Percentiles rank a stretch among this genome's conserved stretches.
Evolutionary conservation across 2,797 vertebrate genomes (phyloP).

Genomic region (Hoplostethus mediterraneus): DNA sequence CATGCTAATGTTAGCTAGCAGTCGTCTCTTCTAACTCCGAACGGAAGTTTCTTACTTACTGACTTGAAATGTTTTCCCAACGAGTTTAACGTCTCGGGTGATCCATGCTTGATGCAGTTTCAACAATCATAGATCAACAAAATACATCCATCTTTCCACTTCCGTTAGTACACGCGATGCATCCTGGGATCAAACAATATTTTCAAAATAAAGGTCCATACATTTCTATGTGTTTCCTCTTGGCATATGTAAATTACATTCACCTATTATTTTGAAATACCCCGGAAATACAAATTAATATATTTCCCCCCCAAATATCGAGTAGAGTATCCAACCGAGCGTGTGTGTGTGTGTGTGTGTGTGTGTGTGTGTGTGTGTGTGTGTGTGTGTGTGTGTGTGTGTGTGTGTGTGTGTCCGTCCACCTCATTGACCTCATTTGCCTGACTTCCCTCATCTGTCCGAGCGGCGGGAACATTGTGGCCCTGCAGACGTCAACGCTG

Average conservation of each 20-base stretch:
- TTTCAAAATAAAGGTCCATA: constrained; percentile 70
- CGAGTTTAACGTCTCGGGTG: not conserved
- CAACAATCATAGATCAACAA: not conserved
- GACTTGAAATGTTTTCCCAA: not conserved
- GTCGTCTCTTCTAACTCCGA: not conserved
- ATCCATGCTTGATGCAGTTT: not conserved
- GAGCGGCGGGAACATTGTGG: too few species aligned
- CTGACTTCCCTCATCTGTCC: too few species aligned
- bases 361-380: too few species aligned
- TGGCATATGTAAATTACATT: rapidly evolving
- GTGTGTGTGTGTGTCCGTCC: too few species aligned
- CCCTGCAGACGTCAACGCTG: too few species aligned
- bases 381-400: too few species aligned
- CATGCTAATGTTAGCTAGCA: too few species aligned
- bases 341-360: too few species aligned
- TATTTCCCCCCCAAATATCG: too few species aligned
- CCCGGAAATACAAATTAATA: constrained; percentile 31
- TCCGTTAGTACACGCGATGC: constrained; percentile 36
- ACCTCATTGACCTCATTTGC: too few species aligned
- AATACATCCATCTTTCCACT: not conserved
- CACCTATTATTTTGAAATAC: constrained; percentile 62
- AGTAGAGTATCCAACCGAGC: too few species aligned
- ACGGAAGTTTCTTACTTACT: not conserved
- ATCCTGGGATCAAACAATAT: not conserved
- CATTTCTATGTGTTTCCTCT: rapidly evolving